Evolutionary conservation across 1,140 invertebrate species (phyloP).

Genomic region (Teleogryllus occipitalis): DNA sequence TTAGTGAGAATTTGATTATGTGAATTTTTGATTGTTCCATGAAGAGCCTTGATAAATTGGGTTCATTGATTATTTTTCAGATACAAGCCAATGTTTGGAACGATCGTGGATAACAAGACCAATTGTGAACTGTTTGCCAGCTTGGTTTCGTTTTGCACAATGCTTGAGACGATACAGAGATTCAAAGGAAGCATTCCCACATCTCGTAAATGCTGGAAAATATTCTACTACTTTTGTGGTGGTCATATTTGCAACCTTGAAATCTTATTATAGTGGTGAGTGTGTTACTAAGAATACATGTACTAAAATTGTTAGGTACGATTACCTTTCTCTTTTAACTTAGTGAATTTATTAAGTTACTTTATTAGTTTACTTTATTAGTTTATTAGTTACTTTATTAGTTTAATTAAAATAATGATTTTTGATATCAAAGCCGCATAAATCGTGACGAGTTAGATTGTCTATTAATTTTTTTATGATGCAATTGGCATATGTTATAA

Average conservation of each 20-base stretch:
- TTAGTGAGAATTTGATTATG: no score
- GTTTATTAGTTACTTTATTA: no score
- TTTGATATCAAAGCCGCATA: no score
- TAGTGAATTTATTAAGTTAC: no score
- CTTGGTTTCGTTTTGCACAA: constrained; percentile 82
- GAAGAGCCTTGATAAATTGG: no score
- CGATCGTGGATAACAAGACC: constrained; percentile 42
- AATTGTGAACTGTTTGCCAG: constrained; percentile 66
- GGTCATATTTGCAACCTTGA: constrained; percentile 55
- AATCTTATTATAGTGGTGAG: constrained; percentile 37
- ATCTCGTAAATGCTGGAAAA: constrained; percentile 72
- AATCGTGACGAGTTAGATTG: no score
- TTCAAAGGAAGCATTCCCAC: constrained; percentile 55
- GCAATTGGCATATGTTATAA: no score
- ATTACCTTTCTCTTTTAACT: neutral
- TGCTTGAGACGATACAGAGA: constrained; percentile 68
- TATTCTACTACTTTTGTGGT: constrained; percentile 76
- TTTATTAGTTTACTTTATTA: no score
- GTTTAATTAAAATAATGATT: no score
- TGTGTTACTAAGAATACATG: neutral
- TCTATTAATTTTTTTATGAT: no score
- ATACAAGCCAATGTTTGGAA: constrained; percentile 38
- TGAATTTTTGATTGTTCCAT: no score
- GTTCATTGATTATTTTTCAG: constrained; percentile 26
- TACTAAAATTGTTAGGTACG: neutral